Base-by-base conservation (phyloP, 2,888 invertebrate species). In the Tiliacea aurago region DNA sequence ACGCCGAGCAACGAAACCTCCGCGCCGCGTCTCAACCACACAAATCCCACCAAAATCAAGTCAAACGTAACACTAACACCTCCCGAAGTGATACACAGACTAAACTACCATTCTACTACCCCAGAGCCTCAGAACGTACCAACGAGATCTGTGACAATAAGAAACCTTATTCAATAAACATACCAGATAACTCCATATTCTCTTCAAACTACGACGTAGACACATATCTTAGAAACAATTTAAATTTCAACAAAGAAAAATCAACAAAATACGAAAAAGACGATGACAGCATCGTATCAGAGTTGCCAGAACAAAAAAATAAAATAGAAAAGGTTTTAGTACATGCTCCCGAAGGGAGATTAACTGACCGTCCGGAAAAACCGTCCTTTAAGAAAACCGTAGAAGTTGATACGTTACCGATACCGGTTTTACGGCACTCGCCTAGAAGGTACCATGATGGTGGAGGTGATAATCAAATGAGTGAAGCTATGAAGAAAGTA, bases 361-460 rank as follows among this genome's bases (percentile, higher is more conserved):
- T 59, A 0, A 51, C 20, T 18, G 62, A 63, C 81, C 64, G 63
- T 75, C 82, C 82, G 13, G 56, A 67, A 5, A 59, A 55, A 37
- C 81, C 83, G 81, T 83, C 85, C 84, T 61, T 0, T 37, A 66
- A 4, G 2, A 70, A 65, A 10, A 72, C 18, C 4, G 13, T 68
- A 18, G 79, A 81, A 55, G 62, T 80, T 0, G 88, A 90, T 23
- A 69, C 68, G 56, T 91, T 97, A 51, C 97, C 97, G 0, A 97
- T 97, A 89, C 97, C 97, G 0, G 94, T 97, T 37, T 90, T 97
- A 74, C 96, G 97, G 78, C 97, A 97, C 88, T 96, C 97, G 0
- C 93, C 94, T 0, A 87, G 88, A 76, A 84, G 58, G 3, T 79
- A 84, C 20, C 62, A 62, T 1, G 75, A 83, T 49, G 68, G 78